These are phyloP conservation scores for Ennomos fuscantarius DNA, from an alignment of 2,888 invertebrate genomes.

Conservation along the genomic window DNA sequence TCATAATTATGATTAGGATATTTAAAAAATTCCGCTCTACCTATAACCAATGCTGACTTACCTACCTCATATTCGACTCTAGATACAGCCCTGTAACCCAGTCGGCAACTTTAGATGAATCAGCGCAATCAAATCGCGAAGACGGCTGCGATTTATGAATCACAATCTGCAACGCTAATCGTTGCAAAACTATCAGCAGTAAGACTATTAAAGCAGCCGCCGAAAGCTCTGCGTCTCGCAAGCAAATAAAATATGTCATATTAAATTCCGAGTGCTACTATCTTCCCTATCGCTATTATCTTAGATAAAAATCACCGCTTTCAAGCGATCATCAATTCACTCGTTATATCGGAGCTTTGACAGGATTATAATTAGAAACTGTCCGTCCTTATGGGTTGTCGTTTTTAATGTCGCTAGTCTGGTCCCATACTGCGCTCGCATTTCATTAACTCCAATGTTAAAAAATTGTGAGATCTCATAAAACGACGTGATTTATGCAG, in stretches of 20 bases:
- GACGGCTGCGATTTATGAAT: slow-evolving; percentile 13
- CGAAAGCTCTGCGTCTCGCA: slow-evolving; percentile 10
- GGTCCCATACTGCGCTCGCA: slow-evolving; percentile 84
- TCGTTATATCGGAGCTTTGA: slow-evolving; percentile 79
- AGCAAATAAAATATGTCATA: slow-evolving; percentile 62
- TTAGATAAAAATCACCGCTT: slow-evolving; percentile 76
- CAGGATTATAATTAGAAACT: slow-evolving; percentile 85
- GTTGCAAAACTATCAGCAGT: slow-evolving; percentile 7
- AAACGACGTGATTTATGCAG: slow-evolving; percentile 82
- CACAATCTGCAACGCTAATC: slow-evolving; percentile 13
- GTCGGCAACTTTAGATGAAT: slow-evolving; percentile 24
- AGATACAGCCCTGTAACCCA: too few species aligned
- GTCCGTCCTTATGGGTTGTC: slow-evolving; percentile 80
- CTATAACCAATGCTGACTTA: too few species aligned
- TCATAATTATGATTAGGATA: too few species aligned
- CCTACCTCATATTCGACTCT: too few species aligned
- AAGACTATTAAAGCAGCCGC: slow-evolving; percentile 15
- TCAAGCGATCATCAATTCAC: slow-evolving; percentile 81
- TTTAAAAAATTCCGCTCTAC: too few species aligned
- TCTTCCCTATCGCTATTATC: slow-evolving; percentile 70
- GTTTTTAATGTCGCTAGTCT: slow-evolving; percentile 83
- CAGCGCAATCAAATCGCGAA: slow-evolving; percentile 19
- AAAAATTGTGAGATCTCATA: slow-evolving; percentile 81
- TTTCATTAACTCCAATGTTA: slow-evolving; percentile 79
- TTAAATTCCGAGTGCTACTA: slow-evolving; percentile 71